Base-by-base conservation (phyloP, 2,797 vertebrate genomes). In the Gymnodraco acuticeps region DNA sequence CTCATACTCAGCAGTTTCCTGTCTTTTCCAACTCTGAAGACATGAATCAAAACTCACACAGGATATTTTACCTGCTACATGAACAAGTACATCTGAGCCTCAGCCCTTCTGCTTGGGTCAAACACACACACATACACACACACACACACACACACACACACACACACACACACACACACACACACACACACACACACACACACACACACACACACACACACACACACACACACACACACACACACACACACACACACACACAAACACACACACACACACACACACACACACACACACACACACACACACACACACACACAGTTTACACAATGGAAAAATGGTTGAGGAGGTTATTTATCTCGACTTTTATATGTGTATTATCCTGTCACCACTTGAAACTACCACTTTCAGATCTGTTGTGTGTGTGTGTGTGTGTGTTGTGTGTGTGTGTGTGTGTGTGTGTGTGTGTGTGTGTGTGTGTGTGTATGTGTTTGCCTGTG, bases 271-370 rank as follows among this genome's bases (percentile, higher is more conserved):
- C 27, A 48, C 2, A 53, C 52, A 38, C 55, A 45, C 52, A 59
- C 62, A 45, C 16, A 53, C 19, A 58, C 46, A 42, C 3, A 17
- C 23, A 27, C 23, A 27, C 3, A 27, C 23, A 27, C 23, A 27
- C 16, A n/a, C 54, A 55, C 10, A 60, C 55, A 45, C 52, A 59
- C 63, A 46, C 16, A 53, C 19, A 58, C 46, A 43, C 4, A n/a
- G 62, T 66, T 68, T 48, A 52, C 70, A 74, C 68, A 76, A 55
- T 50, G 10, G 23, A 45, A 27, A 75, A 75, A 66, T 66, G 41
- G 10, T 51, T 23, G 50, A 58, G 19, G 63, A 62, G 75, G 61
- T 82, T 70, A 77, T 80, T 80, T 70, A 77, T 79, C 74, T 72
- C 61, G 17, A 76, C 72, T 54, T 9, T 51, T 65, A 59, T 60